Conservation (phyloP, 2,113 vertebrate species). For the Sarotherodon lohbergeri region DNA sequence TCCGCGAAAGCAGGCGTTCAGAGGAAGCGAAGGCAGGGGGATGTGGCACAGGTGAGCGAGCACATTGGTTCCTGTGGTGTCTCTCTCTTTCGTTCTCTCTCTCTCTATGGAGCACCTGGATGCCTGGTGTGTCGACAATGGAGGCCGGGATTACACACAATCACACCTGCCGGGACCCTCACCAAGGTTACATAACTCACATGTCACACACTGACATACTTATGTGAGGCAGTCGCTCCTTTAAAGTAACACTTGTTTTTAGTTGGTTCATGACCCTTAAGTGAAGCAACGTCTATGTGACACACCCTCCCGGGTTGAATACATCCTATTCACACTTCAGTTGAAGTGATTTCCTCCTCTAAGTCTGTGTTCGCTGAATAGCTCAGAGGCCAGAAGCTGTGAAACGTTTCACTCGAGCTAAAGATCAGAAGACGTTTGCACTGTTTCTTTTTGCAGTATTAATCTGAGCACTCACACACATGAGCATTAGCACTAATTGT, state of each 20-base stretch:
- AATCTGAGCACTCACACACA: background rate
- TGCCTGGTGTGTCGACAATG: background rate
- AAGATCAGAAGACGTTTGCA: background rate
- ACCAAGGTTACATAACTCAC: background rate
- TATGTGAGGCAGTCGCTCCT: background rate
- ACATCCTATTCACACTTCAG: background rate
- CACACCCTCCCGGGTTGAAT: background rate
- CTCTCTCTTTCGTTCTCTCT: background rate
- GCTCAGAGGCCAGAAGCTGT: background rate
- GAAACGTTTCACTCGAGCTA: background rate
- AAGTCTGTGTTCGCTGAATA: background rate
- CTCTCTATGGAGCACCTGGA: slow-evolving; percentile 29
- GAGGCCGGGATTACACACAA: background rate
- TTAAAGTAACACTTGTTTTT: background rate
- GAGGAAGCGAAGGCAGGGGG: slow-evolving; percentile 12
- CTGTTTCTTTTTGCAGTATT: background rate
- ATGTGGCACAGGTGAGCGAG: slow-evolving; percentile 57
- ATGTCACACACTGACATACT: background rate
- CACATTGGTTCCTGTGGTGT: slow-evolving; percentile 55
- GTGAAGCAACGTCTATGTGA: background rate
- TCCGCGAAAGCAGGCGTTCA: slow-evolving; percentile 57
- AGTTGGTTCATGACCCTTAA: background rate
- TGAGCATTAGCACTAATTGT: background rate
- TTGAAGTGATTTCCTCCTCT: background rate
- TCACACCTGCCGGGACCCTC: background rate